Conservation (phyloP, 2,888 invertebrate genomes). For the Lepidonotus clava region DNA sequence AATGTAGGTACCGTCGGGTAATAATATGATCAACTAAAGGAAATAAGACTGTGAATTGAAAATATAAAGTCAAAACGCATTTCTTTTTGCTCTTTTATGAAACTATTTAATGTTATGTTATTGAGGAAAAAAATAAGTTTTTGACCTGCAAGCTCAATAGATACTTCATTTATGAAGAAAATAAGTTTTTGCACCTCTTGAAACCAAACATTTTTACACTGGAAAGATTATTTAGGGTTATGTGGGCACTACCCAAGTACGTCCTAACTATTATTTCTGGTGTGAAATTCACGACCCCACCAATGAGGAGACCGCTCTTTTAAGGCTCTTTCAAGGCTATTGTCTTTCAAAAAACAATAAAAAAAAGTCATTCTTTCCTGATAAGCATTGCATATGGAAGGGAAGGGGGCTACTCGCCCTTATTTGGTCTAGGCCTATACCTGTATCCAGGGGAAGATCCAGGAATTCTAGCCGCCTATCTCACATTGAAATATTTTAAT, state of each 20-base stretch:
- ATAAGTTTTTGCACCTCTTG: too few relatives aligned
- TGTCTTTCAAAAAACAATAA: background rate
- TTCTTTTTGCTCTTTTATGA: background rate
- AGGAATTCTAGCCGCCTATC: background rate
- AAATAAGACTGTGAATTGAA: background rate
- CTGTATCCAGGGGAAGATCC: background rate
- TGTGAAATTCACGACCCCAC: too few relatives aligned
- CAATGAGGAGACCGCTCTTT: too few relatives aligned
- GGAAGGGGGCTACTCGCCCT: background rate
- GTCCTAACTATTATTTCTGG: too few relatives aligned
- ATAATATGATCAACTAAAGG: background rate
- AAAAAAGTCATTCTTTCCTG: background rate
- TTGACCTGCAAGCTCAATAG: too few relatives aligned
- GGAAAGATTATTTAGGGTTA: too few relatives aligned
- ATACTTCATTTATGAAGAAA: too few relatives aligned
- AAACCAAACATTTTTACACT: too few relatives aligned
- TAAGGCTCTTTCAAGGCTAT: background rate
- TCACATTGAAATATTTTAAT: background rate
- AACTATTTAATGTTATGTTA: background rate
- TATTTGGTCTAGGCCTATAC: background rate
- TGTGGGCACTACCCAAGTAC: too few relatives aligned
- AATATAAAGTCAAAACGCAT: background rate
- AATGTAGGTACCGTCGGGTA: background rate
- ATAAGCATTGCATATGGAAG: background rate
- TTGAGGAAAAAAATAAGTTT: too few relatives aligned